Percentiles rank a stretch among this genome's conserved stretches.
phyloP scores from a whole-genome alignment of 2,113 vertebrate species.

The Terrapene triunguis region DNA sequence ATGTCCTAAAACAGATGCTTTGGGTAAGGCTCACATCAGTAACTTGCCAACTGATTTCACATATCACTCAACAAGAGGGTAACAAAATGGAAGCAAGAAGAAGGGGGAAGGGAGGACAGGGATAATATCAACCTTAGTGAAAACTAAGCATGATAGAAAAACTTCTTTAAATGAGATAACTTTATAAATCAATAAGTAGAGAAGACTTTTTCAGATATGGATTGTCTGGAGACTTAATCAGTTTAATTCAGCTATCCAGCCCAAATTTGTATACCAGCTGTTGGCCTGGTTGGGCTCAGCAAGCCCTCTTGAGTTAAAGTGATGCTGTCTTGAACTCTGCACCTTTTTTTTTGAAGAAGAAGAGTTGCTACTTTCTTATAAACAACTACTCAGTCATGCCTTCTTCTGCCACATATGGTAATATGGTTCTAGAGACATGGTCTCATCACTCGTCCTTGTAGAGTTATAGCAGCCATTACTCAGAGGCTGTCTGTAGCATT shows the following conservation, averaged over 20 bases:
- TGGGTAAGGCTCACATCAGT: too few relatives aligned
- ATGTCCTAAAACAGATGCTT: too few relatives aligned
- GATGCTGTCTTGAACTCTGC: not conserved
- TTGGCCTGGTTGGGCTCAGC: not conserved
- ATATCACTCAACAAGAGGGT: too few relatives aligned
- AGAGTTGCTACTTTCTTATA: not conserved
- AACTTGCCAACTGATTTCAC: too few relatives aligned
- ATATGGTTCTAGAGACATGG: not conserved
- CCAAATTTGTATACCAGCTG: not conserved
- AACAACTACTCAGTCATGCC: not conserved
- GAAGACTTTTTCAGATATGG: not conserved
- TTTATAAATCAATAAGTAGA: not conserved
- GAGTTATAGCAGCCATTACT: too few relatives aligned
- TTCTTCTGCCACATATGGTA: not conserved
- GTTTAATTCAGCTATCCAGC: not conserved
- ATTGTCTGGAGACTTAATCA: not conserved
- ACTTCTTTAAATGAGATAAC: too few relatives aligned
- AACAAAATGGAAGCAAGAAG: too few relatives aligned
- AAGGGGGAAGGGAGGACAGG: too few relatives aligned
- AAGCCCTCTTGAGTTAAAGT: not conserved
- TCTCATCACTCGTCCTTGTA: too few relatives aligned
- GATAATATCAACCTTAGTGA: too few relatives aligned
- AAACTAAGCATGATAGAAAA: too few relatives aligned
- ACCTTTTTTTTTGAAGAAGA: not conserved
- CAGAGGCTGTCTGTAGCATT: too few relatives aligned